Percentiles rank a stretch among this genome's conserved stretches.
Conservation (phyloP, 2,113 vertebrate genomes). For the Zosterops pallidus region DNA sequence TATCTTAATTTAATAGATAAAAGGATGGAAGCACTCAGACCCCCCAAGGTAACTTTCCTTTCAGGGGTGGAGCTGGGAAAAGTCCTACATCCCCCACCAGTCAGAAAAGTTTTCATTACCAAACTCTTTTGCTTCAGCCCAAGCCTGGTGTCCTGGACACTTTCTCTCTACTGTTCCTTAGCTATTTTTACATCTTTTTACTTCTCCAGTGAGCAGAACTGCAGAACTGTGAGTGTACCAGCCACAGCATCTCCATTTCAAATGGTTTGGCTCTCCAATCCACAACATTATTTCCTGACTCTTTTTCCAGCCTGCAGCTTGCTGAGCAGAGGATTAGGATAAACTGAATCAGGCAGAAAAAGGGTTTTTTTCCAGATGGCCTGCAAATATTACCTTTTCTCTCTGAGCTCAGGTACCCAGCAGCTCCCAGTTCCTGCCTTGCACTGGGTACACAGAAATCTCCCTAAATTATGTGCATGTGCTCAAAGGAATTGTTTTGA, state of each 20-base stretch:
- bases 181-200: neutral
- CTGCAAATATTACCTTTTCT: neutral
- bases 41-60: neutral
- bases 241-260: constrained; percentile 24
- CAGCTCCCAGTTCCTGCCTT: neutral
- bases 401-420: constrained; percentile 3
- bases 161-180: neutral
- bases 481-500: constrained; percentile 53
- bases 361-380: neutral
- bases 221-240: neutral
- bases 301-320: constrained; percentile 20
- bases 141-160: neutral
- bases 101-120: neutral
- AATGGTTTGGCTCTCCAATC: neutral
- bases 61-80: neutral
- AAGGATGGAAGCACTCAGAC: neutral
- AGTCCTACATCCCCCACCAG: neutral
- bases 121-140: neutral
- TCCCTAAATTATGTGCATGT: constrained; percentile 43
- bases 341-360: neutral
- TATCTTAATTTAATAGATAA: neutral
- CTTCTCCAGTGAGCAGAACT: neutral
- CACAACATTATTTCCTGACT: constrained; percentile 27
- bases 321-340: constrained; percentile 28
- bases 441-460: neutral